phyloP scores from a whole-genome alignment of 1,140 invertebrate species.

The Neodiprion lecontei region DNA sequence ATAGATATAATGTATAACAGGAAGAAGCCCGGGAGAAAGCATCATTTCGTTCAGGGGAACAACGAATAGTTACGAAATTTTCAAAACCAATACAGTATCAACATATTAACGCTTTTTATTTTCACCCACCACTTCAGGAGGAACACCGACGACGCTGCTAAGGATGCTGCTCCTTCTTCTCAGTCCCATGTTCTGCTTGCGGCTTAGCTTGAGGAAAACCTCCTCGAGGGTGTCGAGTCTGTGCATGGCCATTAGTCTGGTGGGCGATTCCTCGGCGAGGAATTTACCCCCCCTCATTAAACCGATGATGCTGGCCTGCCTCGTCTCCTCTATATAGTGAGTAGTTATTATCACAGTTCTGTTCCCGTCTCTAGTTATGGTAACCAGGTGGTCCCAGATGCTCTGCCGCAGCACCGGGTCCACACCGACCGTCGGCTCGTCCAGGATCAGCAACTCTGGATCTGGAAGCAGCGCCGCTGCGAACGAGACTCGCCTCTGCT shows the following conservation, averaged over 20 bases:
- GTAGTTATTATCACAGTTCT: constrained; percentile 97
- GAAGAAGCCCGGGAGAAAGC: no score
- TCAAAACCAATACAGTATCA: background rate
- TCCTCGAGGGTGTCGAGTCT: constrained; percentile 84
- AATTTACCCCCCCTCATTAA: constrained; percentile 91
- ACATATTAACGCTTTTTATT: background rate
- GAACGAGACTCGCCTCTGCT: constrained; percentile 87
- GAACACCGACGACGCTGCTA: constrained; percentile 68
- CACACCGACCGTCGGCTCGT: constrained; percentile 95
- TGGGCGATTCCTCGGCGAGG: constrained; percentile 89
- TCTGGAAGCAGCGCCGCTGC: constrained; percentile 87
- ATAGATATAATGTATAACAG: no score
- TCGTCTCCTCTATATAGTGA: constrained; percentile 97
- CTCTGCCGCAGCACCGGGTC: constrained; percentile 91
- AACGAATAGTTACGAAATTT: no score
- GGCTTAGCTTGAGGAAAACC: constrained; percentile 91
- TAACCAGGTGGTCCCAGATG: constrained; percentile 94
- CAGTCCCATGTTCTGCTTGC: constrained; percentile 81
- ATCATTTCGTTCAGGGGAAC: no score
- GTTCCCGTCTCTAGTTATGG: constrained; percentile 83
- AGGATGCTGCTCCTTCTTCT: constrained; percentile 78
- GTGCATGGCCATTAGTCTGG: constrained; percentile 78
- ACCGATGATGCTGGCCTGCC: constrained; percentile 89
- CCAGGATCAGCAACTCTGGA: constrained; percentile 89
- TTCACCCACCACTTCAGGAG: constrained; percentile 55